Evolutionary conservation across 2,888 invertebrate genomes (phyloP).

Genomic region (Drosophila trichaetosa): DNA sequence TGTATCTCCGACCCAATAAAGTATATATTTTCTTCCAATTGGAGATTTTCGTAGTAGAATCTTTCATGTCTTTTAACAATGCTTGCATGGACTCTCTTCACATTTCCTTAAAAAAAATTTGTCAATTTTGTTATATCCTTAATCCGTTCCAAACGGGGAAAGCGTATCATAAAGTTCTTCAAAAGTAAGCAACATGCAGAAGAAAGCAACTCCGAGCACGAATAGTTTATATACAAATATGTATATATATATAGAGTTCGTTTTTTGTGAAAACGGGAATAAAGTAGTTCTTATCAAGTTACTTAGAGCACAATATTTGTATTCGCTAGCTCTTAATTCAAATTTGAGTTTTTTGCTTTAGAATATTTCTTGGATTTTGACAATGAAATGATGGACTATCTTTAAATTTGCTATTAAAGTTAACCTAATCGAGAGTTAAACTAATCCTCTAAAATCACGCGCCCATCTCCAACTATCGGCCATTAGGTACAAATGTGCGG

Average conservation of each 20-base stretch:
- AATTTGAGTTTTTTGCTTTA: not conserved
- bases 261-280: not conserved
- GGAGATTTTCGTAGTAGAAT: not conserved
- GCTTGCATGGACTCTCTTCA: no score
- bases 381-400: not conserved
- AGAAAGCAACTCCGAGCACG: not conserved
- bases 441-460: not conserved
- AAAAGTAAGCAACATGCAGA: not conserved
- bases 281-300: not conserved
- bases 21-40: not conserved
- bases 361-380: not conserved
- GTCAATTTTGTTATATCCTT: not conserved
- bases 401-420: not conserved
- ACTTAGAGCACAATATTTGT: not conserved
- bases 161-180: not conserved
- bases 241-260: not conserved
- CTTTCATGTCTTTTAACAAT: not conserved
- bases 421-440: not conserved
- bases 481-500: conserved; percentile 61
- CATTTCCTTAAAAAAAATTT: not conserved
- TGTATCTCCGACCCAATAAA: not conserved
- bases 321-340: not conserved
- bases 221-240: not conserved
- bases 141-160: not conserved
- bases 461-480: conserved; percentile 26